These are phyloP conservation scores for Sternarchorhynchus goeldii DNA, from an alignment of 2,797 vertebrate genomes.

Conservation along the genomic window DNA sequence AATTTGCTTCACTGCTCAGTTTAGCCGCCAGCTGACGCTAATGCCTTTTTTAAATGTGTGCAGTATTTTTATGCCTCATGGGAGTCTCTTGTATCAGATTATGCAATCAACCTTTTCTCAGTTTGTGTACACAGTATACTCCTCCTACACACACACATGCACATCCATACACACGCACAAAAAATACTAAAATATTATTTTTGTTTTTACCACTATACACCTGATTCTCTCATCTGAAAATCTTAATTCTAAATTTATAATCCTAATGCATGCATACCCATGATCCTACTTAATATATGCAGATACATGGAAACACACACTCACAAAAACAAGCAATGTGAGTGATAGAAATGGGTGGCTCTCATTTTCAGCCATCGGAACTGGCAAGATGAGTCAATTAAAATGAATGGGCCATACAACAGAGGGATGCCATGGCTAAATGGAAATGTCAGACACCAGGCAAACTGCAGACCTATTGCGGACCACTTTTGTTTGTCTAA, in stretches of 20 bases:
- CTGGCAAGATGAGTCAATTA: conserved; percentile 63
- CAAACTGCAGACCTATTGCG: conserved; percentile 43
- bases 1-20: no score
- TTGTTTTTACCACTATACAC: no score
- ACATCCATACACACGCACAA: no score
- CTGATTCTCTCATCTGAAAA: no score
- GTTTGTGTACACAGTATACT: no score
- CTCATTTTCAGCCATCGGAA: conserved; percentile 44
- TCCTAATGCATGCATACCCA: background rate
- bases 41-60: no score
- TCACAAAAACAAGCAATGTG: conserved; percentile 53
- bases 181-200: no score
- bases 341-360: conserved; percentile 29
- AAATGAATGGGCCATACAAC: conserved; percentile 63
- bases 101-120: no score
- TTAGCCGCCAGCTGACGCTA: no score
- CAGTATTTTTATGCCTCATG: no score
- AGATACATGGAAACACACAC: background rate
- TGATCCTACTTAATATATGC: background rate
- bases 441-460: conserved; percentile 71
- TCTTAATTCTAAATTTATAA: background rate
- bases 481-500: conserved; percentile 71
- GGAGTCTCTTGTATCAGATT: no score
- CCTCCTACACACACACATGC: no score
- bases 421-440: conserved; percentile 64